These are phyloP conservation scores for Chionoecetes opilio DNA, from an alignment of 1,140 invertebrate species.

Conservation along the genomic window DNA sequence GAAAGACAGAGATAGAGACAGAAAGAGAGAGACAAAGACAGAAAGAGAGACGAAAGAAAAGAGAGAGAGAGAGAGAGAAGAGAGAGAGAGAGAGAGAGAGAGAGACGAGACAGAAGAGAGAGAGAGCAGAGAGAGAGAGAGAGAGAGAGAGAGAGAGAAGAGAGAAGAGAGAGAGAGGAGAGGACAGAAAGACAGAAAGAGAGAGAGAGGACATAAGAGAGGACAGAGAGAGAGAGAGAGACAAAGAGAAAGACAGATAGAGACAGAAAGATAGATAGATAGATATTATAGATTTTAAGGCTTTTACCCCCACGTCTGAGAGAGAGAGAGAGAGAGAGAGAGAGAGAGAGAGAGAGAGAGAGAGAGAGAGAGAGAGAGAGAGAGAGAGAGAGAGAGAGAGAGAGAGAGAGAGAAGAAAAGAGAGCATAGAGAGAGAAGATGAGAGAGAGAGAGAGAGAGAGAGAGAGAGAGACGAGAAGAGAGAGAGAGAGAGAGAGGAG, in stretches of 20 bases:
- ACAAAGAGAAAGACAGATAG: no score
- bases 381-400: no score
- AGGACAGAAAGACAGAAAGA: background rate
- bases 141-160: background rate
- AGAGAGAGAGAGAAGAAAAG: no score
- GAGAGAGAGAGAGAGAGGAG: background rate
- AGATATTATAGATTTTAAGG: no score
- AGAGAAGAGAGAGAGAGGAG: background rate
- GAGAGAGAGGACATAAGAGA: no score
- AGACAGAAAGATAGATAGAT: no score
- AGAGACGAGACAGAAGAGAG: no score
- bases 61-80: background rate
- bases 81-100: no score
- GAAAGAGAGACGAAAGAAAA: background rate
- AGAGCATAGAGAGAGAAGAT: no score
- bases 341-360: background rate
- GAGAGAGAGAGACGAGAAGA: background rate
- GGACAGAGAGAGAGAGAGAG: no score
- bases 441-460: background rate
- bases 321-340: background rate
- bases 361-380: background rate
- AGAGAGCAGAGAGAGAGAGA: no score
- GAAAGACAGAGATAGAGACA: background rate
- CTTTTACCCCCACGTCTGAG: no score
- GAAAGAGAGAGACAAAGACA: background rate